phyloP scores from a whole-genome alignment of 2,888 invertebrate genomes.

The Anoncus sp. region DNA sequence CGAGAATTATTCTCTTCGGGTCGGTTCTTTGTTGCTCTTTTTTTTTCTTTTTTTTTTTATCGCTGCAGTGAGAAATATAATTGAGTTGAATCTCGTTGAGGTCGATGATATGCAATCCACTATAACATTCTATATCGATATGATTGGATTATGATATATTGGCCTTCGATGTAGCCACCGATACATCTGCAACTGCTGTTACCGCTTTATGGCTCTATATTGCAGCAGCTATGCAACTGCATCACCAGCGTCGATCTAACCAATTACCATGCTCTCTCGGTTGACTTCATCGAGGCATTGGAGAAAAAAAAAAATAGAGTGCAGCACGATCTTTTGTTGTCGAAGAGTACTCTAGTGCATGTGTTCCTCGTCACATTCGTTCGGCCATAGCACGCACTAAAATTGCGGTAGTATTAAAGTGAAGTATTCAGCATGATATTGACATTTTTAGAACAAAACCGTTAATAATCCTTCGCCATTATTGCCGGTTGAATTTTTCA shows the following conservation, averaged over 20 bases:
- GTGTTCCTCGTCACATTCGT: background rate
- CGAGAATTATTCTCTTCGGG: conserved; percentile 33
- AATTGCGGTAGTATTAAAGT: background rate
- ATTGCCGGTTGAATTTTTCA: no score
- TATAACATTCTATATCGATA: conserved; percentile 57
- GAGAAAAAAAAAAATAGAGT: conserved; percentile 37
- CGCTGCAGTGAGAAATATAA: conserved; percentile 2
- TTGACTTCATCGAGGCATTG: conserved; percentile 41
- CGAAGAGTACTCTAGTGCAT: conserved; percentile 4
- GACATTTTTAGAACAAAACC: no score
- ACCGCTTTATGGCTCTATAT: conserved; percentile 37
- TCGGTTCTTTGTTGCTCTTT: background rate
- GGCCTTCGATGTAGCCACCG: conserved; percentile 49
- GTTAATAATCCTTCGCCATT: no score
- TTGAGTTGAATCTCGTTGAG: conserved; percentile 39
- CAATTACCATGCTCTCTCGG: conserved; percentile 52
- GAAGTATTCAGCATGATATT: no score
- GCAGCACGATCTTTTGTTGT: conserved; percentile 21
- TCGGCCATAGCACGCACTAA: background rate
- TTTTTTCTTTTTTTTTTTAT: background rate
- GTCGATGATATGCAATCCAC: conserved; percentile 52
- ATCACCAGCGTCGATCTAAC: conserved; percentile 44
- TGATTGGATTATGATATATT: conserved; percentile 63
- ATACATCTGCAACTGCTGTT: conserved; percentile 53
- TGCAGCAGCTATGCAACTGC: conserved; percentile 30